A percentile compares a stretch with the other conserved stretches of the same genome.
Evolutionary conservation across 2,888 invertebrate species (phyloP).

Genomic region (Lepidochitona cinerea): DNA sequence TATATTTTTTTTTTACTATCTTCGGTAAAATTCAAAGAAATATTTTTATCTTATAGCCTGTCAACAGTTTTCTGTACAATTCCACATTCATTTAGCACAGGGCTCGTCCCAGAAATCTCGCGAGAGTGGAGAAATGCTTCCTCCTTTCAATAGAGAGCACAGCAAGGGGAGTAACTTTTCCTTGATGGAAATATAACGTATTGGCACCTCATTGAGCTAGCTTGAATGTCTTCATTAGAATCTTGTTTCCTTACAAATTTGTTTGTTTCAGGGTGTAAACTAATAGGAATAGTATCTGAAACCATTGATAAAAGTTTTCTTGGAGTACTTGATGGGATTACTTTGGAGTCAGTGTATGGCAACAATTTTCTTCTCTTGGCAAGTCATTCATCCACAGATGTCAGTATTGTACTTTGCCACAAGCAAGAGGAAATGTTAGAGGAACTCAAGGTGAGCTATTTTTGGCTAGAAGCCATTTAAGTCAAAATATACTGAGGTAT

Average conservation of each 20-base stretch:
- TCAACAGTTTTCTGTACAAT: too few species aligned
- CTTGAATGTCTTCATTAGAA: too few species aligned
- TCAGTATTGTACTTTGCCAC: conserved; percentile 45
- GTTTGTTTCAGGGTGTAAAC: too few species aligned
- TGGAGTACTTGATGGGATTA: conserved; percentile 38
- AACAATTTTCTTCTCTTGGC: conserved; percentile 49
- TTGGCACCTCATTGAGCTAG: background rate
- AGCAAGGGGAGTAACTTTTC: too few species aligned
- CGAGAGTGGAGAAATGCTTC: too few species aligned
- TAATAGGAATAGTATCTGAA: background rate
- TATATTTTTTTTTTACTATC: too few species aligned
- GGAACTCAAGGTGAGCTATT: conserved; percentile 48
- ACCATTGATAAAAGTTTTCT: background rate
- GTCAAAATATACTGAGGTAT: background rate
- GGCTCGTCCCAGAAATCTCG: too few species aligned
- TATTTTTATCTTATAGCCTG: too few species aligned
- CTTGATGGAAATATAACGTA: background rate
- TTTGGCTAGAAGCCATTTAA: background rate
- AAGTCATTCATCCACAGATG: conserved; percentile 25
- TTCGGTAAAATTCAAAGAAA: too few species aligned
- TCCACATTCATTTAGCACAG: too few species aligned
- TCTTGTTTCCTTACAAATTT: too few species aligned
- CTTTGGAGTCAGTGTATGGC: conserved; percentile 33
- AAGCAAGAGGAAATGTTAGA: conserved; percentile 44
- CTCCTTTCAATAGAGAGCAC: too few species aligned